Conservation (phyloP, 2,797 vertebrate genomes). For the Sebastes minor region DNA sequence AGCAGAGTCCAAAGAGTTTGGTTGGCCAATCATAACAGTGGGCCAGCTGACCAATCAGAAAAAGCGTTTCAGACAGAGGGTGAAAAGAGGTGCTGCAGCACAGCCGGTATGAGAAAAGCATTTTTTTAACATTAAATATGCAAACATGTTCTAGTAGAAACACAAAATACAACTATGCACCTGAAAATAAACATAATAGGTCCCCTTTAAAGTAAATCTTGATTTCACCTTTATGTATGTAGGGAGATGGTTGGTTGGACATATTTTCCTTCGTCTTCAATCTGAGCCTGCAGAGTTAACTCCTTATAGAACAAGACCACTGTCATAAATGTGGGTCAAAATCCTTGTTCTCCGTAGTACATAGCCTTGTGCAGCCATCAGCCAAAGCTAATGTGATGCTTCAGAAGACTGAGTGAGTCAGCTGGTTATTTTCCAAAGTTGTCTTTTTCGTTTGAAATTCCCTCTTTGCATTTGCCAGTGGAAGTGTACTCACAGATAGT, state of each 20-base stretch:
- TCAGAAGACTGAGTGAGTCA: not conserved
- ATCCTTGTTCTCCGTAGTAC: not conserved
- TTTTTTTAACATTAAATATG: too few relatives aligned
- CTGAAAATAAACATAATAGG: too few relatives aligned
- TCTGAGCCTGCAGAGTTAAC: not conserved
- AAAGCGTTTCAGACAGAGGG: too few relatives aligned
- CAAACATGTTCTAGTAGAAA: too few relatives aligned
- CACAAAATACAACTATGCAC: too few relatives aligned
- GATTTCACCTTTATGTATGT: not conserved
- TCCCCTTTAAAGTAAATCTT: not conserved
- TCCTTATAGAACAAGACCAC: not conserved
- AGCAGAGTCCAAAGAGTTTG: rapidly evolving
- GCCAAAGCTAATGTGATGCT: not conserved
- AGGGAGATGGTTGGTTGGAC: not conserved
- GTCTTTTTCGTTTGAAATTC: not conserved
- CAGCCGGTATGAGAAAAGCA: too few relatives aligned
- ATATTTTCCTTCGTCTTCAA: not conserved
- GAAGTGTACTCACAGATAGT: not conserved
- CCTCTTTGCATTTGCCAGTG: not conserved
- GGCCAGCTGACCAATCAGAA: too few relatives aligned
- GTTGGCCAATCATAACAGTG: too few relatives aligned
- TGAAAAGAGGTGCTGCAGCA: too few relatives aligned
- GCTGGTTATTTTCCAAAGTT: slow-evolving; percentile 1
- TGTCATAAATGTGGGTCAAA: not conserved
- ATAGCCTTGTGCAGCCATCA: not conserved